Evolutionary conservation across 2,113 vertebrate genomes (phyloP).

Genomic region (Macheiramphus alcinus): DNA sequence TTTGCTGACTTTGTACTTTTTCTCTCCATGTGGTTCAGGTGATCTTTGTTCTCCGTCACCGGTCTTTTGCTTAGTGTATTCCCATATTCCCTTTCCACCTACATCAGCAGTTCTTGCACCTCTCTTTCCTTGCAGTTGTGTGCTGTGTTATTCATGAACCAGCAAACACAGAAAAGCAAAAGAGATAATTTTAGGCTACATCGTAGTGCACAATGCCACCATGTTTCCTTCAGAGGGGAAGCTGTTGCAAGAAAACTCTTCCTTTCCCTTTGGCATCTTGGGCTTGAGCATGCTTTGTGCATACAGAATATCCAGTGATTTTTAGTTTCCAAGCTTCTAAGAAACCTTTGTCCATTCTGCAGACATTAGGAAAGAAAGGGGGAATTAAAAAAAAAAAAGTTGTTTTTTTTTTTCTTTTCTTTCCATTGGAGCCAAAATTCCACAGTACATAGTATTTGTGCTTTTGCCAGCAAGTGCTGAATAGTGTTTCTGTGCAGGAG

Average conservation of each 20-base stretch:
- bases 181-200: neutral
- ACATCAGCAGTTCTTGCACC: neutral
- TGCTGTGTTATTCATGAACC: neutral
- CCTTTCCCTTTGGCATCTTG: neutral
- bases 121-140: neutral
- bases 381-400: neutral
- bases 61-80: neutral
- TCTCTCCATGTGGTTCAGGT: neutral
- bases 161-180: neutral
- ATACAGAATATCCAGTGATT: neutral
- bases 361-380: neutral
- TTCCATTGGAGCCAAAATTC: neutral
- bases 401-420: neutral
- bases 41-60: neutral
- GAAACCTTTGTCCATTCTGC: conserved; percentile 18
- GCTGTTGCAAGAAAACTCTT: neutral
- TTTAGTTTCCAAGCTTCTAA: neutral
- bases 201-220: rapidly evolving
- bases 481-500: conserved; percentile 21
- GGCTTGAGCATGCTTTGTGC: neutral
- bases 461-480: conserved; percentile 15
- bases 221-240: neutral
- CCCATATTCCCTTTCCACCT: neutral
- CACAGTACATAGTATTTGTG: neutral
- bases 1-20: neutral